Percentiles rank a stretch among this genome's conserved stretches.
Evolutionary conservation across 2,888 invertebrate genomes (phyloP).

Genomic region (Leuctra nigra): DNA sequence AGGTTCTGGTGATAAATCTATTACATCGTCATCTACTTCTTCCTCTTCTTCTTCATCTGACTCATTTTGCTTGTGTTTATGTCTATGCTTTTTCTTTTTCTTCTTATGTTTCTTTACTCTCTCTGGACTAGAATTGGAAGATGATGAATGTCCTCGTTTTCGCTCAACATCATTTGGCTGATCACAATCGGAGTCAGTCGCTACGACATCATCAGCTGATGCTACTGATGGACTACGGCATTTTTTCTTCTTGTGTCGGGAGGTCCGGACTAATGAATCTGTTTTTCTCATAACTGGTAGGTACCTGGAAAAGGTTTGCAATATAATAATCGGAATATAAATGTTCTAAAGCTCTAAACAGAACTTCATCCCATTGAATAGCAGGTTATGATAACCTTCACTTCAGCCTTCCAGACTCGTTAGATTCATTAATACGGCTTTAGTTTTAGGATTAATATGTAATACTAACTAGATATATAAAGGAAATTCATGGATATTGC

Average conservation of each 20-base stretch:
- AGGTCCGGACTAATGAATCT: neutral
- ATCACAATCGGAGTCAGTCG: slow-evolving; percentile 10
- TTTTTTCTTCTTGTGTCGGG: slow-evolving; percentile 17
- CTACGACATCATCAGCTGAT: neutral
- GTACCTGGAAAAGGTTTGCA: too few relatives aligned
- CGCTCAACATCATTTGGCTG: neutral
- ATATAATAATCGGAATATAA: too few relatives aligned
- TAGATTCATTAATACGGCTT: too few relatives aligned
- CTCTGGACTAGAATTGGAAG: slow-evolving; percentile 12
- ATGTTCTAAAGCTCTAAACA: too few relatives aligned
- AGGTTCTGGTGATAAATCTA: neutral
- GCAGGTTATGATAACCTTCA: too few relatives aligned
- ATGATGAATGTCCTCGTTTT: slow-evolving; percentile 7
- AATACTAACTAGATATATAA: too few relatives aligned
- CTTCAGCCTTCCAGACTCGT: too few relatives aligned
- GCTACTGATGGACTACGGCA: slow-evolving; percentile 6
- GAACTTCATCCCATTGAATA: too few relatives aligned
- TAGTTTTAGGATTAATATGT: too few relatives aligned
- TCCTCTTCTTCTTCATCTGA: slow-evolving; percentile 8
- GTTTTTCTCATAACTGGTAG: neutral
- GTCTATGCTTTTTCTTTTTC: slow-evolving; percentile 22
- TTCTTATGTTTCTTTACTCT: slow-evolving; percentile 19
- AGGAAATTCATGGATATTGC: too few relatives aligned
- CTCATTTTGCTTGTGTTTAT: slow-evolving; percentile 12
- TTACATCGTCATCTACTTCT: slow-evolving; percentile 11